phyloP scores from a whole-genome alignment of 2,888 invertebrate genomes.

The Drosophila longiperda region DNA sequence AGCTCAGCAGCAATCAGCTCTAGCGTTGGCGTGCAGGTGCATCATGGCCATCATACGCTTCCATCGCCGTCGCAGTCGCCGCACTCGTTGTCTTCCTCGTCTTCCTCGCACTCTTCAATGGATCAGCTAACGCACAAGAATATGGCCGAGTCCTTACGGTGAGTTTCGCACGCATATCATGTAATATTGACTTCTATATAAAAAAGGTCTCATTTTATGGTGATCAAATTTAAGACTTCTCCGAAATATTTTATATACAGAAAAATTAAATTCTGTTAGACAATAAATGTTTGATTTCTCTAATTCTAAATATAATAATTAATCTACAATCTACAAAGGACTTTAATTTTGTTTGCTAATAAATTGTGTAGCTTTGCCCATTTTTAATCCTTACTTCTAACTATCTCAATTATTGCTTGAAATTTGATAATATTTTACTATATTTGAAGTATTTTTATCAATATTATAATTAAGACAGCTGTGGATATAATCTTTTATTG shows the following conservation, averaged over 20 bases:
- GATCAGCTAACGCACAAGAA: conserved; percentile 82
- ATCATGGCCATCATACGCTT: conserved; percentile 67
- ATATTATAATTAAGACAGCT: background rate
- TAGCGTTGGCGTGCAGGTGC: conserved; percentile 43
- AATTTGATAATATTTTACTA: background rate
- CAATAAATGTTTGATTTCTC: background rate
- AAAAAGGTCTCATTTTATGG: background rate
- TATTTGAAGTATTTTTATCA: background rate
- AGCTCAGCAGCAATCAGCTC: conserved; percentile 39
- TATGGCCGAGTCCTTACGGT: conserved; percentile 82
- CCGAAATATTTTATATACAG: background rate
- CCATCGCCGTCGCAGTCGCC: conserved; percentile 83
- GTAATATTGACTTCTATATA: background rate
- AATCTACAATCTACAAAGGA: background rate
- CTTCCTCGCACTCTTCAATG: conserved; percentile 76
- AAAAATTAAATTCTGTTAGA: background rate
- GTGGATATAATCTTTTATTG: background rate
- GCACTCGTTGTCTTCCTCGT: conserved; percentile 74
- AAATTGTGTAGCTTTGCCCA: background rate
- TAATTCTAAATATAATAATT: too few relatives aligned
- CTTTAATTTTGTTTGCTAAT: too few relatives aligned
- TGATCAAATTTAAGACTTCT: background rate
- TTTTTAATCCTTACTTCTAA: background rate
- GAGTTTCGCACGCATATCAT: conserved; percentile 14
- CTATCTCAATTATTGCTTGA: background rate